Evolutionary conservation across 1,140 invertebrate genomes (phyloP), one percentile per base, ranked within the genome.

Genomic region (Atta texana): DNA sequence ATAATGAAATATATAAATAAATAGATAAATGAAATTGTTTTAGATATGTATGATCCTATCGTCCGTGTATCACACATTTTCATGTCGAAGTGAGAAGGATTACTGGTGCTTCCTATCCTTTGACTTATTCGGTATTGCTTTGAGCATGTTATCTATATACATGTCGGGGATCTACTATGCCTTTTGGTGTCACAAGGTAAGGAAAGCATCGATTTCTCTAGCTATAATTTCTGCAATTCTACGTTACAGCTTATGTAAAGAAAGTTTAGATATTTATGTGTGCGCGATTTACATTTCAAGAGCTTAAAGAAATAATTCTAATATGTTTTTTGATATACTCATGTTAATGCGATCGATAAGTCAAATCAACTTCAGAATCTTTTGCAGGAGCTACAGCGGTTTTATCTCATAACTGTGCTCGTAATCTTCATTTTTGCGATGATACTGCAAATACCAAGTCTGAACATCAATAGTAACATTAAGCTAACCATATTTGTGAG

Each of bases 121-220:
- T 90, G 99, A 99, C 94, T 96, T 99, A 55, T 97, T 99, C 91
- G 99, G 99, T 16, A 99, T 99, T 64, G 98, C 98, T 24, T 95
- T 99, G 3, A 99, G 98, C 21, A 96, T 99, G 74, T 96, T 99
- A 74, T 98, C 98, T 31, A 99, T 99, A 93, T 99, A 99, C 94
- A 97, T 99, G 77, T 98, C 98, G 21, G 98, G 98, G 72, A 98
- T 99, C 88, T 99, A 99, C 95, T 99, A 99, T 94, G 98, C 98
- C 2, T 99, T 99, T 95, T 99, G 98, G 97, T 99, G 98, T 95
- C 97, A 99, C 92, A 97, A 97, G 94, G 98, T 98, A 96, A 97
- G 95, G 16, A 14, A 18, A 21, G 34, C n/a, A 21, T 61, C 16
- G 68, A 57, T 57, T 80, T 68, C 49, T 57, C 55, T 44, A 39